These are phyloP conservation scores for Lithosia quadra DNA, from an alignment of 2,888 invertebrate genomes.

Conservation along the genomic window DNA sequence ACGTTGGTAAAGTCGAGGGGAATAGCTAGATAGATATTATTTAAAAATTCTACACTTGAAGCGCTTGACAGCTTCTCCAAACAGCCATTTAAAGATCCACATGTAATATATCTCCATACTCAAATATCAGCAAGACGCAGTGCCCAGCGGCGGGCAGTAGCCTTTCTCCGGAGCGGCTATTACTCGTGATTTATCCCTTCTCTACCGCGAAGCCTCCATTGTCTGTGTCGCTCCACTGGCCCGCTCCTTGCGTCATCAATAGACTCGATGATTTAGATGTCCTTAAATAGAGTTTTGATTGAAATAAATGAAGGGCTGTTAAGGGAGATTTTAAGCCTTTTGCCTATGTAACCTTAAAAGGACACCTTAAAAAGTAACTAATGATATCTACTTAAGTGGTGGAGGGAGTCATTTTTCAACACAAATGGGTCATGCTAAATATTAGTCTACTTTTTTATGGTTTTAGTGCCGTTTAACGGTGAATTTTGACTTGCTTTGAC, in stretches of 20 bases:
- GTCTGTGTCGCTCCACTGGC: slow-evolving; percentile 34
- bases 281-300: slow-evolving; percentile 12
- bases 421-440: not conserved
- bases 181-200: slow-evolving; percentile 54
- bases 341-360: not conserved
- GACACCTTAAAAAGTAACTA: not conserved
- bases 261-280: slow-evolving; percentile 40
- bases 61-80: too few relatives aligned
- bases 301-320: slow-evolving; percentile 7
- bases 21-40: too few relatives aligned
- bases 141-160: slow-evolving; percentile 17
- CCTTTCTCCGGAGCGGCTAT: slow-evolving; percentile 48
- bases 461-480: too few relatives aligned
- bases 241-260: slow-evolving; percentile 39
- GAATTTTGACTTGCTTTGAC: not conserved
- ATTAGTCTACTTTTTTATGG: too few relatives aligned
- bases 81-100: not conserved
- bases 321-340: slow-evolving; percentile 2
- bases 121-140: slow-evolving; percentile 23
- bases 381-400: not conserved
- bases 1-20: too few relatives aligned
- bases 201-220: slow-evolving; percentile 42
- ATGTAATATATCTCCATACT: slow-evolving; percentile 11
- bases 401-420: not conserved
- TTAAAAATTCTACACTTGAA: too few relatives aligned